These are phyloP conservation scores for Tachycineta bicolor DNA, from an alignment of 2,113 vertebrate genomes.

Conservation along the genomic window DNA sequence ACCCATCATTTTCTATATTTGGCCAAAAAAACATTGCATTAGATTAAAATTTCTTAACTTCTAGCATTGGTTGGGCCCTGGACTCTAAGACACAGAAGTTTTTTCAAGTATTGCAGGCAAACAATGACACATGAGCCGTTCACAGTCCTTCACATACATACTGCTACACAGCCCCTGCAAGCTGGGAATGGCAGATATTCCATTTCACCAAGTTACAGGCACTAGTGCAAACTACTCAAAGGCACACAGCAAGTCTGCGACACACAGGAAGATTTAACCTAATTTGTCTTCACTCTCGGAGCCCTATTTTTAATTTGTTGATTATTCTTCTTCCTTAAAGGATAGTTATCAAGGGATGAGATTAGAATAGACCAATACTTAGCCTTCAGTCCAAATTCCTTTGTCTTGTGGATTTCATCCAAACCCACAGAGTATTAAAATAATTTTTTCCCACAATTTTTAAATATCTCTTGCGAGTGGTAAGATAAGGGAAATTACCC, in stretches of 20 bases:
- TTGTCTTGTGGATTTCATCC: background rate
- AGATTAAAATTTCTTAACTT: background rate
- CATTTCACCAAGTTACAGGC: background rate
- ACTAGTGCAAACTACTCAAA: background rate
- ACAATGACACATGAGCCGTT: background rate
- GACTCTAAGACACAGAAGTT: background rate
- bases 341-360: background rate
- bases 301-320: background rate
- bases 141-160: background rate
- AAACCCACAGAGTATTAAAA: background rate
- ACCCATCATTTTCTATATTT: background rate
- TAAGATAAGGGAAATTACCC: background rate
- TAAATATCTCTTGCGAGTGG: background rate
- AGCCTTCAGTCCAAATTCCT: background rate
- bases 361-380: background rate
- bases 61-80: background rate
- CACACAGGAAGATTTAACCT: background rate
- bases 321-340: background rate
- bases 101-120: background rate
- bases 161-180: background rate
- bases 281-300: background rate
- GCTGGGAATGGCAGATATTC: background rate
- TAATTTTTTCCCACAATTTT: background rate
- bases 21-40: background rate
- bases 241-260: background rate